Evolutionary conservation across 2,888 invertebrate species (phyloP).

Genomic region (Calameuta filiformis): DNA sequence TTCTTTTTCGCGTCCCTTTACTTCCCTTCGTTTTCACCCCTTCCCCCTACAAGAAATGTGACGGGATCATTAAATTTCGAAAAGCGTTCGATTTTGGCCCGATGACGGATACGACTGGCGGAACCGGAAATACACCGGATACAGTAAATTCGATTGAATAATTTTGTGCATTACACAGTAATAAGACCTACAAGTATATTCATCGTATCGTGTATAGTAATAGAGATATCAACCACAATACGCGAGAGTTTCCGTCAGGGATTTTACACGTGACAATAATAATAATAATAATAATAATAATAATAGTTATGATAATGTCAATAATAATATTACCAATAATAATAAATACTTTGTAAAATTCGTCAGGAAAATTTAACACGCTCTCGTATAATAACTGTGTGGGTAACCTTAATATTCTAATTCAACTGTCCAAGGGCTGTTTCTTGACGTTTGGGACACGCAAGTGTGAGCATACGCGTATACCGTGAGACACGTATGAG

Average conservation of each 20-base stretch:
- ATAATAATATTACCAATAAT: neutral
- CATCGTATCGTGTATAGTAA: neutral
- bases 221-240: neutral
- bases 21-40: neutral
- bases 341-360: neutral
- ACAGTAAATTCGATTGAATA: conserved; percentile 7
- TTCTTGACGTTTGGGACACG: neutral
- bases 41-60: neutral
- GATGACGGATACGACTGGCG: neutral
- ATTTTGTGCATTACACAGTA: conserved; percentile 3
- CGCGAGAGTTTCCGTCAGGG: neutral
- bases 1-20: neutral
- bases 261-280: neutral
- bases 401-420: neutral
- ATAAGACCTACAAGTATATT: neutral
- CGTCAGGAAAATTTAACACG: neutral
- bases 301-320: neutral
- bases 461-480: neutral
- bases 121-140: neutral
- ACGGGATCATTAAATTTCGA: neutral
- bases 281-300: neutral
- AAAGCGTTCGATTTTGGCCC: neutral
- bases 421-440: neutral
- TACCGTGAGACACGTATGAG: neutral
- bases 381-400: neutral